These are phyloP conservation scores for Chrysotoxum bicinctum DNA, from an alignment of 2,888 invertebrate genomes.

Conservation along the genomic window DNA sequence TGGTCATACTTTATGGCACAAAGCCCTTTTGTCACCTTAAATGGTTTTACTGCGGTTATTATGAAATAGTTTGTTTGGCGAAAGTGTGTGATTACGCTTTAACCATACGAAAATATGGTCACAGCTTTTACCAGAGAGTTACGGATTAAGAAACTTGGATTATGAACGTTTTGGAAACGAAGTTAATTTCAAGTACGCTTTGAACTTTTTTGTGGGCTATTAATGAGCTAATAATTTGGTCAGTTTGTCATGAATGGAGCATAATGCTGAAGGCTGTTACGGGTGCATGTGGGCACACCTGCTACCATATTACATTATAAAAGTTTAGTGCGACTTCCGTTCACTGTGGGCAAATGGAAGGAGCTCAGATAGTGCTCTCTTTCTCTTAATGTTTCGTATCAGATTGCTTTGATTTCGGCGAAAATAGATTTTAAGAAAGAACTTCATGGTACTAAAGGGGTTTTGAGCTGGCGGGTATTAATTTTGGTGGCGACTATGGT, in stretches of 20 bases:
- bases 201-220: not conserved
- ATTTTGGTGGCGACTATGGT: too few relatives aligned
- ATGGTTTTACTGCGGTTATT: conserved; percentile 15
- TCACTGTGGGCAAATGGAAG: not conserved
- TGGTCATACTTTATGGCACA: conserved; percentile 22
- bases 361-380: too few relatives aligned
- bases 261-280: not conserved
- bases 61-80: conserved; percentile 8
- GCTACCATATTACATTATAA: not conserved
- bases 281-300: not conserved
- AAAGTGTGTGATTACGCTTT: conserved; percentile 19
- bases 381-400: too few relatives aligned
- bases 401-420: too few relatives aligned
- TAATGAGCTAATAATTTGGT: not conserved
- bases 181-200: not conserved
- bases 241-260: not conserved
- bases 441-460: too few relatives aligned
- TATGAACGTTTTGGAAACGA: not conserved
- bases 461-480: too few relatives aligned
- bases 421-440: too few relatives aligned
- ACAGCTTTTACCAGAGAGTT: not conserved
- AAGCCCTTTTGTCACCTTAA: conserved; percentile 57
- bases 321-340: not conserved
- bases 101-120: not conserved
- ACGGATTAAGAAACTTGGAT: not conserved